phyloP scores from a whole-genome alignment of 2,113 vertebrate species.

The Centropristis striata region DNA sequence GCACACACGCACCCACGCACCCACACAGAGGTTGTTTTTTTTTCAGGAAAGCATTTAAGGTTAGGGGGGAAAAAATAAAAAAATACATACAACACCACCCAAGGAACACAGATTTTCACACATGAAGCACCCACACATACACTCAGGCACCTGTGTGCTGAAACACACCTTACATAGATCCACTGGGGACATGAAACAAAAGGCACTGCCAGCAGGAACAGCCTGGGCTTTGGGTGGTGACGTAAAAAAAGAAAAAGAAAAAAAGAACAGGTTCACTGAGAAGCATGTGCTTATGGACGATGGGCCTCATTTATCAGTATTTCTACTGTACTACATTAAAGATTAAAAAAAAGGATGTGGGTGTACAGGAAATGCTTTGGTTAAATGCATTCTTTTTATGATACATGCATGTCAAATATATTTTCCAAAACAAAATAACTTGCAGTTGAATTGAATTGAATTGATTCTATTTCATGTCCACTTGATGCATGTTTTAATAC shows the following conservation, averaged over 20 bases:
- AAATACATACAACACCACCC: conserved; percentile 31
- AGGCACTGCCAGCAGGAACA: conserved; percentile 85
- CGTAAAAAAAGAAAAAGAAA: background rate
- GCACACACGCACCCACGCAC: conserved; percentile 18
- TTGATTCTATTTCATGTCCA: conserved; percentile 27
- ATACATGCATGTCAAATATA: conserved; percentile 9
- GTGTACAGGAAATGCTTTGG: conserved; percentile 25
- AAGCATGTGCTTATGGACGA: conserved; percentile 64
- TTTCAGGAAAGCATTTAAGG: conserved; percentile 16
- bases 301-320: conserved; percentile 35
- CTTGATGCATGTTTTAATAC: conserved; percentile 18
- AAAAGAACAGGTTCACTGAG: conserved; percentile 14
- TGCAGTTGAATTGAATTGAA: conserved; percentile 14
- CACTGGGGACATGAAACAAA: conserved; percentile 73
- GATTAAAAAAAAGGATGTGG: background rate
- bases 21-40: conserved; percentile 4
- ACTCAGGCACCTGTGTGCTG: conserved; percentile 61
- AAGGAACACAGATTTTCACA: conserved; percentile 52
- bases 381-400: conserved; percentile 25
- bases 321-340: background rate
- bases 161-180: conserved; percentile 49
- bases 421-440: conserved; percentile 13
- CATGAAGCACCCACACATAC: conserved; percentile 48
- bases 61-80: conserved; percentile 7
- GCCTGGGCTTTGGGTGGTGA: conserved; percentile 54